phyloP scores from a whole-genome alignment of 2,888 invertebrate genomes.

The Dicyrtomina minuta region DNA sequence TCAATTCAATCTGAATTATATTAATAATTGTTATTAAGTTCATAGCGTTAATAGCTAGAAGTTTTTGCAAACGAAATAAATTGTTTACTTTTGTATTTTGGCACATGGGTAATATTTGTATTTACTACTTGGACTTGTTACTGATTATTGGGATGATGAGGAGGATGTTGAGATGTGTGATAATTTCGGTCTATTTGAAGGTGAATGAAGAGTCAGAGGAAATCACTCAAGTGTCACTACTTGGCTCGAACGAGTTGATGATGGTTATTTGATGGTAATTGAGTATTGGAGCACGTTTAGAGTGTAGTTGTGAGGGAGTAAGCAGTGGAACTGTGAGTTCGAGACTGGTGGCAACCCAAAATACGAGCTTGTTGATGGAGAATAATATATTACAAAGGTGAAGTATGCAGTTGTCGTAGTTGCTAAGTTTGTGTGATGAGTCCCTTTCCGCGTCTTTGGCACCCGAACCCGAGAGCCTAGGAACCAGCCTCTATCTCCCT shows the following conservation, averaged over 20 bases:
- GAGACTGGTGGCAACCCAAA: constrained; percentile 23
- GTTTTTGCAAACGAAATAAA: no score
- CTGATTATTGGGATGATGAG: constrained; percentile 12
- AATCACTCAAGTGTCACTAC: constrained; percentile 47
- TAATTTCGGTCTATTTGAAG: constrained; percentile 27
- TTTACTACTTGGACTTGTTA: constrained; percentile 7
- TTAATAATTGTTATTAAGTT: no score
- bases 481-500: constrained; percentile 18
- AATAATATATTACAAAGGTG: constrained; percentile 23
- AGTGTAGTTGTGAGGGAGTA: constrained; percentile 24
- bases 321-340: constrained; percentile 22
- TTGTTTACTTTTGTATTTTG: background rate
- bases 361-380: constrained; percentile 28
- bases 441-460: constrained; percentile 35
- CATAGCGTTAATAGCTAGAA: no score
- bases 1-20: no score
- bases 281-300: constrained; percentile 44
- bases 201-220: constrained; percentile 40
- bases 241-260: constrained; percentile 33
- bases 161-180: constrained; percentile 27
- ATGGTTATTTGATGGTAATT: constrained; percentile 48
- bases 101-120: constrained; percentile 7
- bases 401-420: constrained; percentile 13
- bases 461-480: constrained; percentile 16
- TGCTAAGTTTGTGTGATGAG: constrained; percentile 23